Evolutionary conservation across 1,140 invertebrate genomes (phyloP).

Genomic region (Anastrepha ludens): DNA sequence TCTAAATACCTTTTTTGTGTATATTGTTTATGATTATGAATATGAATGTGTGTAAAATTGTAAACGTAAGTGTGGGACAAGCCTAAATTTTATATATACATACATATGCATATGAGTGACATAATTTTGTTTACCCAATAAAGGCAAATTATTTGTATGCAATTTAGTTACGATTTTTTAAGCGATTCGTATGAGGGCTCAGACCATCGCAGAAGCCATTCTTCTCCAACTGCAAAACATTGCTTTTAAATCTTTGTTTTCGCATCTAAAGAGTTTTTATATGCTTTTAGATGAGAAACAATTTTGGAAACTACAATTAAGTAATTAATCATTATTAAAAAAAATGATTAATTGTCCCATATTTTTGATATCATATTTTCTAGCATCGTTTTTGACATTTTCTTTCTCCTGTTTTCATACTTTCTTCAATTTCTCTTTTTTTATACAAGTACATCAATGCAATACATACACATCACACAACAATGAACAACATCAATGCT

Average conservation of each 20-base stretch:
- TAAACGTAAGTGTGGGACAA: too few relatives aligned
- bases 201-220: background rate
- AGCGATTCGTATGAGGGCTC: background rate
- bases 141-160: conserved; percentile 5
- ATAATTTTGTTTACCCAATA: conserved; percentile 6
- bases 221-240: background rate
- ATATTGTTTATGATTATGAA: too few relatives aligned
- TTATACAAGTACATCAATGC: background rate
- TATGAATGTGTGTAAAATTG: too few relatives aligned
- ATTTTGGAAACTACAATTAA: background rate
- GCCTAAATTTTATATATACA: background rate
- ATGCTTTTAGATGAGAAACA: background rate
- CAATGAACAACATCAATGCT: conserved; percentile 29
- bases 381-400: too few relatives aligned
- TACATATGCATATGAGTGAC: background rate
- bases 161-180: background rate
- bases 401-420: too few relatives aligned
- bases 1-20: background rate
- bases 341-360: background rate
- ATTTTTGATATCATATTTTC: background rate
- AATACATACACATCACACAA: conserved; percentile 36
- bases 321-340: background rate
- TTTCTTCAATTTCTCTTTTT: too few relatives aligned
- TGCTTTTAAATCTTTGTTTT: background rate
- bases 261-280: background rate